phyloP scores from a whole-genome alignment of 2,113 vertebrate species.

The Danionella cerebrum region DNA sequence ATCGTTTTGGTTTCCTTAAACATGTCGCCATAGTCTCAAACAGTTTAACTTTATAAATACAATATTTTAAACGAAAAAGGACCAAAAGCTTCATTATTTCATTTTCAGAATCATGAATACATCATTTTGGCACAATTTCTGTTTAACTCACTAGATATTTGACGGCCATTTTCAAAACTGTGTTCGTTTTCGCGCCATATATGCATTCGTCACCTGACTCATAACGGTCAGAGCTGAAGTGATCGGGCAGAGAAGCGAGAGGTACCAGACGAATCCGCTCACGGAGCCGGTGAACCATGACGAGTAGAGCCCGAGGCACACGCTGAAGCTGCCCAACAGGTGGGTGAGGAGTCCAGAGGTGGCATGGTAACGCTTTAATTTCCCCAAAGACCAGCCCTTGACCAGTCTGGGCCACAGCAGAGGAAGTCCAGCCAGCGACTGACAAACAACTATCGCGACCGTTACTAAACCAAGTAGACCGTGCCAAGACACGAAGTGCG shows the following conservation, averaged over 20 bases:
- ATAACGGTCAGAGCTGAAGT: slow-evolving; percentile 80
- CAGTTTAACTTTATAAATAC: no score
- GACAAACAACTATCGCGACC: slow-evolving; percentile 62
- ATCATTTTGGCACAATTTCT: neutral
- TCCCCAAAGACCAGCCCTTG: slow-evolving; percentile 84
- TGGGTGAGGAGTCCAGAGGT: slow-evolving; percentile 81
- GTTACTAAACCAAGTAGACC: slow-evolving; percentile 76
- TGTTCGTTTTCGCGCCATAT: slow-evolving; percentile 81
- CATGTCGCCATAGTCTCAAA: no score
- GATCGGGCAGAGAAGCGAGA: slow-evolving; percentile 70
- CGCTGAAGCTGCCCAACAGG: slow-evolving; percentile 76
- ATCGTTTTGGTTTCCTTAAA: no score
- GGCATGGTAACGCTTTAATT: slow-evolving; percentile 87
- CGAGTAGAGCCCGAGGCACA: slow-evolving; percentile 82
- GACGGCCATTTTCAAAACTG: slow-evolving; percentile 65
- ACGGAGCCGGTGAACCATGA: slow-evolving; percentile 79
- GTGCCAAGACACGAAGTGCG: slow-evolving; percentile 86
- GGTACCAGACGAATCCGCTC: slow-evolving; percentile 72
- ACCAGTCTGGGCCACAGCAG: slow-evolving; percentile 81
- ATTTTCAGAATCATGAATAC: no score
- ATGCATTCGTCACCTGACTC: slow-evolving; percentile 87
- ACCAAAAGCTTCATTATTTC: no score
- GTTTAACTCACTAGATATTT: neutral
- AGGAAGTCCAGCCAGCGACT: slow-evolving; percentile 70
- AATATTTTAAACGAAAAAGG: no score